Conservation (phyloP, 2,797 vertebrate species). For the Eleutherodactylus coqui region DNA sequence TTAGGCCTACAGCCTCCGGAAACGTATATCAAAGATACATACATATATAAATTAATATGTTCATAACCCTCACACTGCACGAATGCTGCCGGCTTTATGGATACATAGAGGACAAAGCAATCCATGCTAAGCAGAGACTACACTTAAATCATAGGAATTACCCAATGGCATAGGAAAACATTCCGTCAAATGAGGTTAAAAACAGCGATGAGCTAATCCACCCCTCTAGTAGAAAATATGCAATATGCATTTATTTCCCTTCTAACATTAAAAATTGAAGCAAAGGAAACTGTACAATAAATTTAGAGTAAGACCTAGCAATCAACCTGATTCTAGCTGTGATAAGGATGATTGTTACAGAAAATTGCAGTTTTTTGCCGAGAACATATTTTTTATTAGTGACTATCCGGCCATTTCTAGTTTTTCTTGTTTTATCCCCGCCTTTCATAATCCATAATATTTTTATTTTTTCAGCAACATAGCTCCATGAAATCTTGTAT, state of each 20-base stretch:
- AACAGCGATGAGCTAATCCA: not conserved
- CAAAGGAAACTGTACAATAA: not conserved
- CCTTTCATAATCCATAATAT: too few relatives aligned
- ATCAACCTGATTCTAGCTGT: not conserved
- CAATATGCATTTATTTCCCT: not conserved
- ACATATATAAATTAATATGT: too few relatives aligned
- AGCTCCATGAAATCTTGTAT: too few relatives aligned
- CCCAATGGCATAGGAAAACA: slow-evolving; percentile 13
- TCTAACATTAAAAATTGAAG: not conserved
- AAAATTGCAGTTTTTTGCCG: not conserved
- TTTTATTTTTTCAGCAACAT: too few relatives aligned
- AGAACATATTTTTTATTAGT: not conserved
- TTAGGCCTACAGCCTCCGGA: too few relatives aligned
- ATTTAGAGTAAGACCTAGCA: not conserved
- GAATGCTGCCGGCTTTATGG: slow-evolving; percentile 4
- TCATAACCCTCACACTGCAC: too few relatives aligned
- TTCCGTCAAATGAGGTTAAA: not conserved
- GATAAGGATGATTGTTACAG: not conserved
- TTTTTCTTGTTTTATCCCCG: not conserved
- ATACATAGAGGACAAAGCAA: slow-evolving; percentile 30
- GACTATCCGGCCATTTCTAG: not conserved
- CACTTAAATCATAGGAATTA: slow-evolving; percentile 22
- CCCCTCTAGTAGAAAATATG: not conserved
- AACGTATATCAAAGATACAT: too few relatives aligned
- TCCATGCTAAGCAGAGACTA: not conserved